These are phyloP conservation scores for Oscheius sp. DNA, from an alignment of 2,888 invertebrate genomes.

Conservation along the genomic window DNA sequence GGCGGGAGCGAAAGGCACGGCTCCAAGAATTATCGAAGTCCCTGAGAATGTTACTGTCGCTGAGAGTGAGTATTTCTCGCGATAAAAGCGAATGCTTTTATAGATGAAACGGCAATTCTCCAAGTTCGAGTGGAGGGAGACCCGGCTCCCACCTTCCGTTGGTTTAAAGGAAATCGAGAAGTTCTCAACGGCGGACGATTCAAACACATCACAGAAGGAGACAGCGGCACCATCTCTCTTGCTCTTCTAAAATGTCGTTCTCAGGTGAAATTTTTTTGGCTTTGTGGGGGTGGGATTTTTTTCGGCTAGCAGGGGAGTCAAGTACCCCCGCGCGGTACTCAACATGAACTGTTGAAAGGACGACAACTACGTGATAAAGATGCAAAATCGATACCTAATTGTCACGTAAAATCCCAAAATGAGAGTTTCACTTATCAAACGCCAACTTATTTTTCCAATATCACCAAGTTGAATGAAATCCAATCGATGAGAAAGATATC, in stretches of 20 bases:
- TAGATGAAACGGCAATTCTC: constrained; percentile 90
- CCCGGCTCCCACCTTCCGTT: constrained; percentile 86
- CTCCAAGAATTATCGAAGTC: constrained; percentile 85
- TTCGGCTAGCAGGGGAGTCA: not conserved
- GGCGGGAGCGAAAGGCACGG: constrained; percentile 76
- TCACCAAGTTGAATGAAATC: too few relatives aligned
- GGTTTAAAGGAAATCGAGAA: constrained; percentile 65
- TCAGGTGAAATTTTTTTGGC: constrained; percentile 53
- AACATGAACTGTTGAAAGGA: not conserved
- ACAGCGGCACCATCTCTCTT: constrained; percentile 87
- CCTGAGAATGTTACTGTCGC: constrained; percentile 94
- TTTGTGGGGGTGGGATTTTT: not conserved
- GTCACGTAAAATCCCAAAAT: too few relatives aligned
- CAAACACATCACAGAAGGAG: constrained; percentile 92
- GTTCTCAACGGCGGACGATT: constrained; percentile 89
- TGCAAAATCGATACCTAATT: too few relatives aligned
- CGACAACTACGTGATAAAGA: not conserved
- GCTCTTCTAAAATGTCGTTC: constrained; percentile 94
- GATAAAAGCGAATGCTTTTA: constrained; percentile 24
- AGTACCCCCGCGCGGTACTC: constrained; percentile 11
- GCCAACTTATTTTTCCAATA: too few relatives aligned
- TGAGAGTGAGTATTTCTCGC: constrained; percentile 79
- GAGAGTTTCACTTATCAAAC: too few relatives aligned
- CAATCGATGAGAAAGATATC: too few relatives aligned
- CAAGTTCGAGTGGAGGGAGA: constrained; percentile 91